Evolutionary conservation across 2,888 invertebrate genomes (phyloP).

Genomic region (Ochropleura plecta): DNA sequence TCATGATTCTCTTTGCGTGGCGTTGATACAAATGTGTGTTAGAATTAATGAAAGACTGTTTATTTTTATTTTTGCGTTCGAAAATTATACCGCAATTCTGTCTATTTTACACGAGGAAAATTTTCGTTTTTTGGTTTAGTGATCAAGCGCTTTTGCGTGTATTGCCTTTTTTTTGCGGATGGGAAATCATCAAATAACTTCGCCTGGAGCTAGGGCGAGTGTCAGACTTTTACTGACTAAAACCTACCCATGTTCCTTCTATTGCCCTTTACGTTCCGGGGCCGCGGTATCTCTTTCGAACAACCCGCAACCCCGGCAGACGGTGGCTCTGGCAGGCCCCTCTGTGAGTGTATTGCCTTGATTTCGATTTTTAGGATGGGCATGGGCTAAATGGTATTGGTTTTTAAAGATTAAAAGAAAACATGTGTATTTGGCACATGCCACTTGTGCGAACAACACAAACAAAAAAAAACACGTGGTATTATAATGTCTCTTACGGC

Average conservation of each 20-base stretch:
- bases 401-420: background rate
- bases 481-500: too few relatives aligned
- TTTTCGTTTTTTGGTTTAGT: background rate
- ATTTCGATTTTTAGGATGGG: background rate
- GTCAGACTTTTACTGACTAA: too few relatives aligned
- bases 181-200: too few relatives aligned
- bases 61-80: background rate
- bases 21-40: constrained; percentile 52
- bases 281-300: too few relatives aligned
- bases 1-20: constrained; percentile 55
- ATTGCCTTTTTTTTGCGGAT: background rate
- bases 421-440: too few relatives aligned
- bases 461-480: too few relatives aligned
- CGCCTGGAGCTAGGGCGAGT: too few relatives aligned
- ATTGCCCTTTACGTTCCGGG: too few relatives aligned
- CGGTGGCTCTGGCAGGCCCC: too few relatives aligned
- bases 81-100: background rate
- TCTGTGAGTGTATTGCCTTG: background rate
- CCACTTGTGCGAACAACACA: too few relatives aligned
- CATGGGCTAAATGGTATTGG: background rate
- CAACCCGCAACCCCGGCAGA: too few relatives aligned
- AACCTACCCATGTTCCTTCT: too few relatives aligned
- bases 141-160: background rate
- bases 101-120: background rate
- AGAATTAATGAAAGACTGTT: constrained; percentile 30